phyloP scores from a whole-genome alignment of 1,140 invertebrate species.

The Asbolus verrucosus region DNA sequence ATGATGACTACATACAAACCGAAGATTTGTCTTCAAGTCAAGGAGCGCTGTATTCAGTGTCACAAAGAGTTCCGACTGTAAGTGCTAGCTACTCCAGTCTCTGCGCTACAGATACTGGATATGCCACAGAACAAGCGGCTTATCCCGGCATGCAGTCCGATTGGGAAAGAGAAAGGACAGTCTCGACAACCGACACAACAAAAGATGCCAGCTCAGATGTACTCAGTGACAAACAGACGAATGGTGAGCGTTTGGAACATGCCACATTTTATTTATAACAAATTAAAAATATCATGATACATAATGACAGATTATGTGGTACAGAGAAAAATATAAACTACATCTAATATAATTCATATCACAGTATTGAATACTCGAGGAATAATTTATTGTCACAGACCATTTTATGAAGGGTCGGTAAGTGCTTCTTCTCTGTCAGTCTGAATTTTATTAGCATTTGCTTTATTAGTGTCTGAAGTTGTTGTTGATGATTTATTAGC shows the following conservation, averaged over 20 bases:
- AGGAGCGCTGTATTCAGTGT: constrained; percentile 61
- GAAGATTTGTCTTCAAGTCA: constrained; percentile 55
- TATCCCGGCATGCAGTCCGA: constrained; percentile 51
- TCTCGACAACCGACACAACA: constrained; percentile 41
- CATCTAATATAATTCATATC: too few relatives aligned
- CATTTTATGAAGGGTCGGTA: too few relatives aligned
- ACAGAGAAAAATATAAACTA: too few relatives aligned
- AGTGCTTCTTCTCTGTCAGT: constrained; percentile 1
- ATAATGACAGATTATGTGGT: too few relatives aligned
- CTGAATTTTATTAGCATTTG: background rate
- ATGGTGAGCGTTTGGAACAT: constrained; percentile 47
- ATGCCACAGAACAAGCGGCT: constrained; percentile 48
- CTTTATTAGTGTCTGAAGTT: too few relatives aligned
- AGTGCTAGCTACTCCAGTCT: constrained; percentile 58
- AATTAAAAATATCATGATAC: too few relatives aligned
- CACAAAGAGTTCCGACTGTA: constrained; percentile 58
- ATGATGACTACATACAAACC: constrained; percentile 57
- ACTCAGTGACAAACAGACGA: constrained; percentile 55
- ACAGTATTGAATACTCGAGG: background rate
- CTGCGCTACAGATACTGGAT: constrained; percentile 48
- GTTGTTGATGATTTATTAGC: background rate
- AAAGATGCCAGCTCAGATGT: constrained; percentile 54
- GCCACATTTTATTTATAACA: background rate
- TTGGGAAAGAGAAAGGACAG: constrained; percentile 54
- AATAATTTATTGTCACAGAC: too few relatives aligned